phyloP scores from a whole-genome alignment of 2,113 vertebrate genomes.

The Probosciger aterrimus region DNA sequence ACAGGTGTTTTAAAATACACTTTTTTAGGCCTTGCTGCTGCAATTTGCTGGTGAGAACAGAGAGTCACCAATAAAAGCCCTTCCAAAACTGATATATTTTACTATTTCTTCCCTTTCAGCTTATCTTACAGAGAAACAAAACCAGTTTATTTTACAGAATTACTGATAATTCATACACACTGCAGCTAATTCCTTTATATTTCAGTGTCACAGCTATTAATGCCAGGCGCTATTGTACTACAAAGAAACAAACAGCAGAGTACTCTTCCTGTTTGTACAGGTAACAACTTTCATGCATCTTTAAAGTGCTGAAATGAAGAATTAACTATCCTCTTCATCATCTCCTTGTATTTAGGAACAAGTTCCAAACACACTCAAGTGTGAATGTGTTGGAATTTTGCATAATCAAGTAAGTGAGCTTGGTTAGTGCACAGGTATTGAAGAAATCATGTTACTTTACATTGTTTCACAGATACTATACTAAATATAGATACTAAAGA shows the following conservation, averaged over 20 bases:
- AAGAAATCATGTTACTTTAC: not conserved
- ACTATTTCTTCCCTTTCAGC: not conserved
- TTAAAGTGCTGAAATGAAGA: not conserved
- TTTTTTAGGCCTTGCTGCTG: not conserved
- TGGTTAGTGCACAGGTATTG: not conserved
- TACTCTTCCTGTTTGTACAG: not conserved
- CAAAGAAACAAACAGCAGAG: not conserved
- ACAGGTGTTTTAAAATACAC: not conserved
- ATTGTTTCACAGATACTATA: not conserved
- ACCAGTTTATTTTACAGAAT: not conserved
- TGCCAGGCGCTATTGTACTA: not conserved
- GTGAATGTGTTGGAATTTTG: not conserved
- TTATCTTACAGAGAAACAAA: not conserved
- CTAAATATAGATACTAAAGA: not conserved
- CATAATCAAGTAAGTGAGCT: not conserved
- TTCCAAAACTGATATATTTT: not conserved
- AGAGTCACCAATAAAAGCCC: not conserved
- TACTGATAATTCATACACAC: not conserved
- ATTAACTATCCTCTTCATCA: not conserved
- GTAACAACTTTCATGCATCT: not conserved
- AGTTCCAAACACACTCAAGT: not conserved
- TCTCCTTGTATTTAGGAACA: not conserved
- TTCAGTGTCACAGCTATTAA: not conserved
- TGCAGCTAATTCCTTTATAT: not conserved
- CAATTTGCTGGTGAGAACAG: not conserved